Base-by-base conservation (phyloP, 1,140 invertebrate genomes). In the Sipha flava region DNA sequence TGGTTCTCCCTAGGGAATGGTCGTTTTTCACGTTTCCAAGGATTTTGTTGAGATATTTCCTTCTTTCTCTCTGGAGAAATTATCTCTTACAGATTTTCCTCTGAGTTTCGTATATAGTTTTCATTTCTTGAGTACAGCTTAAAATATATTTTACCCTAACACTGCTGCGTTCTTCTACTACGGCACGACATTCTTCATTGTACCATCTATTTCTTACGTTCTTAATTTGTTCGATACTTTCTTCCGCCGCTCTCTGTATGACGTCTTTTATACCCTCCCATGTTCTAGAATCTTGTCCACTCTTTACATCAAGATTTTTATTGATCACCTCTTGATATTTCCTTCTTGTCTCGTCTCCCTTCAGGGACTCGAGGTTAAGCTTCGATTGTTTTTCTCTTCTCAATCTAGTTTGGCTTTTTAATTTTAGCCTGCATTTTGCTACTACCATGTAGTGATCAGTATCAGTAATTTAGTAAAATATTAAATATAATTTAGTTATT, bases 371-470 rank as follows among this genome's bases (percentile, higher is more conserved):
- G 21, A 62, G 26, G 26, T 62, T 62, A 6, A 62, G 21, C 26
- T 62, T 62, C 21, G 26, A 29, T 3, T 29, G 21, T 14, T 62
- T 62, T 29, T 62, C 57, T 62, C 26, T 26, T 62, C 26, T 62
- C 26, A 62, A 29, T 62, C 26, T 62, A 26, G 57, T 29, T 62
- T 62, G 26, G 26, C 57, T 62, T 62, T 62, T 70, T 70, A 43
- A 47, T 40, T 70, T 70, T 70, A 26, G 34, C 34, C 37, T 43
- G 10, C 31, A n/a, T 64, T 34, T 57, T 59, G 57, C 62, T 9
- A 47, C 40, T 3, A 82, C 80, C 62, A 82, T 31, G 23, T 45
- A 80, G 45, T 82, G 80, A 34, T 82, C n/a, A n/a, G n/a, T n/a
- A n/a, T n/a, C n/a, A n/a, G n/a, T n/a, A n/a, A n/a, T n/a, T n/a